phyloP scores from a whole-genome alignment of 2,113 vertebrate species.

The Pollimyrus isidori region DNA sequence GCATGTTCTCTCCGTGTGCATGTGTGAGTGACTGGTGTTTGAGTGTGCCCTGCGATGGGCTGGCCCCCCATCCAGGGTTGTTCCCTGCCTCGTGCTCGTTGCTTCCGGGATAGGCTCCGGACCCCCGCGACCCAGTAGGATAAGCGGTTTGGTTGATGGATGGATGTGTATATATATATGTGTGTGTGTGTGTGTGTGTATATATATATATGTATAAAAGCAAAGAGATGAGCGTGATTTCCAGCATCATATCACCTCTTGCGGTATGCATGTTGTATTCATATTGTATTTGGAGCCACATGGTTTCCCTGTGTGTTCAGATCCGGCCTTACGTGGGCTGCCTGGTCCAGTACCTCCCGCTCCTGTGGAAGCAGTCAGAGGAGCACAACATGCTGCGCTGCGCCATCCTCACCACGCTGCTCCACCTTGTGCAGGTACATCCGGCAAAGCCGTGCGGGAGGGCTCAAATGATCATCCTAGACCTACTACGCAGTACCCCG shows the following conservation, averaged over 20 bases:
- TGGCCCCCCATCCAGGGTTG: no score
- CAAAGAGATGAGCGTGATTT: not conserved
- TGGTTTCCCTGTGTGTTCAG: constrained; percentile 46
- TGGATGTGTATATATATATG: no score
- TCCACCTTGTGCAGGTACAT: constrained; percentile 87
- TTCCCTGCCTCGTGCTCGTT: no score
- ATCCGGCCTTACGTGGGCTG: constrained; percentile 86
- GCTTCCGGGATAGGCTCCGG: no score
- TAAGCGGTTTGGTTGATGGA: no score
- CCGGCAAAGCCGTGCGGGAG: not conserved
- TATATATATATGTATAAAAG: not conserved
- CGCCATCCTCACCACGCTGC: constrained; percentile 88
- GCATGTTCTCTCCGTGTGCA: no score
- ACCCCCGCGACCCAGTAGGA: no score
- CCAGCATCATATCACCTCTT: not conserved
- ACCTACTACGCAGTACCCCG: not conserved
- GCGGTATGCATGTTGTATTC: not conserved
- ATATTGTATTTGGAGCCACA: not conserved
- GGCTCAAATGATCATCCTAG: not conserved
- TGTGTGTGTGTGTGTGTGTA: no score
- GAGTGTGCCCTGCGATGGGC: no score
- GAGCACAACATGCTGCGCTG: constrained; percentile 98
- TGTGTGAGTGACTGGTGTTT: no score
- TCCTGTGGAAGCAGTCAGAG: constrained; percentile 97
- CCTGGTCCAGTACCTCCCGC: constrained; percentile 89